phyloP scores from a whole-genome alignment of 2,888 invertebrate genomes.

The Cyaniris semiargus region DNA sequence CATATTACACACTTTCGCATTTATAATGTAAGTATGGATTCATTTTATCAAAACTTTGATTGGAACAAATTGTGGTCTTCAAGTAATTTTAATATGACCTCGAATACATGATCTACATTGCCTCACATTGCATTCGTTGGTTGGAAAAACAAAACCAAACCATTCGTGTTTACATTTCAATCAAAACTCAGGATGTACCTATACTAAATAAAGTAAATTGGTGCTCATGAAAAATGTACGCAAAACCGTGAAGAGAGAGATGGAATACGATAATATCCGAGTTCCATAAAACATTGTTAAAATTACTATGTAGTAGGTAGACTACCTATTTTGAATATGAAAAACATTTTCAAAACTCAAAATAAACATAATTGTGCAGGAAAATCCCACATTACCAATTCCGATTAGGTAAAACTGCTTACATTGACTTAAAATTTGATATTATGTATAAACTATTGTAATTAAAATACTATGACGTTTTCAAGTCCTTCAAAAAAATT shows the following conservation, averaged over 20 bases:
- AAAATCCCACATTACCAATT: slow-evolving; percentile 14
- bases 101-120: too few relatives aligned
- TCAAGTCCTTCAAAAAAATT: neutral
- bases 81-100: too few relatives aligned
- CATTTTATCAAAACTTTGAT: too few relatives aligned
- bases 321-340: neutral
- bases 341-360: neutral
- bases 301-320: neutral
- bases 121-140: too few relatives aligned
- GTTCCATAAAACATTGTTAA: too few relatives aligned
- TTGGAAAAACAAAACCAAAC: too few relatives aligned
- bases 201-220: too few relatives aligned
- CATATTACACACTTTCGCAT: too few relatives aligned
- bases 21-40: too few relatives aligned
- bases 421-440: neutral
- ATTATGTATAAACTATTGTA: neutral
- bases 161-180: neutral
- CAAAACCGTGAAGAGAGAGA: neutral
- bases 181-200: neutral
- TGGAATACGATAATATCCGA: neutral
- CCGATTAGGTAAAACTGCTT: neutral
- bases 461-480: neutral
- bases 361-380: neutral
- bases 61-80: too few relatives aligned
- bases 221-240: neutral